These are phyloP conservation scores for Sclerurus mexicanus DNA, from an alignment of 2,113 vertebrate species.

Conservation along the genomic window DNA sequence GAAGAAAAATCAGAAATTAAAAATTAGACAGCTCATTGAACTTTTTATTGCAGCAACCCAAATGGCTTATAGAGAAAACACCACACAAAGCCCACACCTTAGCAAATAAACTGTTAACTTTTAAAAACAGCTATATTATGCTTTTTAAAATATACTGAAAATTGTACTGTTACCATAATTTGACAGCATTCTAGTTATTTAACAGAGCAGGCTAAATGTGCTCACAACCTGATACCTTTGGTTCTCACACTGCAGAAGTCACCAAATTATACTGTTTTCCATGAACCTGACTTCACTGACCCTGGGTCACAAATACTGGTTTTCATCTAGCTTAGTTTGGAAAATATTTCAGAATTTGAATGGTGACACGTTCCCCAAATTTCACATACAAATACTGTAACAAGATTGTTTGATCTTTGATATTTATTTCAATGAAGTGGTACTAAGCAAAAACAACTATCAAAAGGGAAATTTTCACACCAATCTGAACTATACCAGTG, in stretches of 20 bases:
- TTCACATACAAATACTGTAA: rapidly evolving
- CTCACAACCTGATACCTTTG: neutral
- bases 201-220: neutral
- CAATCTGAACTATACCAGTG: neutral
- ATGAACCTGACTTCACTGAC: neutral
- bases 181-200: neutral
- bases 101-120: neutral
- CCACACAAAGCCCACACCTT: neutral
- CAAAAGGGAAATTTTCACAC: neutral
- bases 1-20: neutral
- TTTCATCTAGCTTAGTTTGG: neutral
- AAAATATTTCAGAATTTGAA: neutral
- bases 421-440: neutral
- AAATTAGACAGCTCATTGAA: neutral
- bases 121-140: neutral
- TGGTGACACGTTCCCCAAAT: neutral
- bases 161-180: neutral
- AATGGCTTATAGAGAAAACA: neutral
- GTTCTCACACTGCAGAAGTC: neutral
- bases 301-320: neutral
- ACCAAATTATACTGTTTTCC: neutral
- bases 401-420: neutral
- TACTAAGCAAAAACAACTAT: neutral
- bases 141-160: neutral
- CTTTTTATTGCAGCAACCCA: neutral